These are phyloP conservation scores for Peribatodes rhomboidaria DNA, from an alignment of 2,888 invertebrate genomes.

Conservation along the genomic window DNA sequence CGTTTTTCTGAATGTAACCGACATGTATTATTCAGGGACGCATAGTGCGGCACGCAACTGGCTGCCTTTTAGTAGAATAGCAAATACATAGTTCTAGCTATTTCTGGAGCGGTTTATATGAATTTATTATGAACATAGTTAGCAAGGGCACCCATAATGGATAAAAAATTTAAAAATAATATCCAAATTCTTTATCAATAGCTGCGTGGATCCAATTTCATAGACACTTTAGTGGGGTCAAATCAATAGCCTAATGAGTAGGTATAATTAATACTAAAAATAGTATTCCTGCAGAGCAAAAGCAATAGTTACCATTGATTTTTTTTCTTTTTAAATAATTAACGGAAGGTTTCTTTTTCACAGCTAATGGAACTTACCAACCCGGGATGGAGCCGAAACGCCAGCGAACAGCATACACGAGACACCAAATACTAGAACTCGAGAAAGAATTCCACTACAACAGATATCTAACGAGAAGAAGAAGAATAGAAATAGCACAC, in stretches of 20 bases:
- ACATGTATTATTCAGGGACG: slow-evolving; percentile 76
- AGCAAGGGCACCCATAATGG: slow-evolving; percentile 11
- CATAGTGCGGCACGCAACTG: slow-evolving; percentile 66
- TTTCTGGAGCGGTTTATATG: slow-evolving; percentile 29
- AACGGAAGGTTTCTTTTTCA: slow-evolving; percentile 70
- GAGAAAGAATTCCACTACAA: slow-evolving; percentile 99
- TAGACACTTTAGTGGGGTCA: background rate
- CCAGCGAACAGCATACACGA: slow-evolving; percentile 98
- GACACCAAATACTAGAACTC: slow-evolving; percentile 98
- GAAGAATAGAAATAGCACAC: slow-evolving; percentile 99
- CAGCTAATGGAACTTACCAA: slow-evolving; percentile 95
- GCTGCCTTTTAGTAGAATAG: slow-evolving; percentile 32
- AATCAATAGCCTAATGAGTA: background rate
- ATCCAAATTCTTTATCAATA: background rate
- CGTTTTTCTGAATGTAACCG: slow-evolving; percentile 40
- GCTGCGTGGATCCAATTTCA: background rate
- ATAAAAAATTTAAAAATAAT: slow-evolving; percentile 5
- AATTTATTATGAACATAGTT: slow-evolving; percentile 36
- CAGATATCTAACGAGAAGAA: slow-evolving; percentile 96
- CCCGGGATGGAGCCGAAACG: slow-evolving; percentile 98
- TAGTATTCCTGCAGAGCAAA: no score
- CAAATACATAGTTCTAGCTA: slow-evolving; percentile 30
- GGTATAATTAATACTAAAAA: no score
- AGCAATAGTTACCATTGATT: background rate
- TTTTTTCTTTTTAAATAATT: slow-evolving; percentile 8